Conservation (phyloP, 1,140 invertebrate species). For the Polypedilum pembai region DNA sequence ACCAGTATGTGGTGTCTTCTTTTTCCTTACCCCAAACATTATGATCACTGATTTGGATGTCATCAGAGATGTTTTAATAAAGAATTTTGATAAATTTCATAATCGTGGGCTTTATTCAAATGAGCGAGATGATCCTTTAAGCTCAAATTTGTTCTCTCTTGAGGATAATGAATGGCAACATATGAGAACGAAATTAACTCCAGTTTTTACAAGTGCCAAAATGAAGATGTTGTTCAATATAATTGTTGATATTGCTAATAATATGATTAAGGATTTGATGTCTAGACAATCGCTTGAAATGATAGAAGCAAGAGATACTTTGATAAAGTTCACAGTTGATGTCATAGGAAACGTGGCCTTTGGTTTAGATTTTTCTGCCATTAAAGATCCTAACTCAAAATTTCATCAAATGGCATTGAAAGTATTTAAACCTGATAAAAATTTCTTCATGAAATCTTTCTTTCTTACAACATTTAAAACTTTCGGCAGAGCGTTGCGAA, state of each 20-base stretch:
- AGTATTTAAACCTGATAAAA: conserved; percentile 34
- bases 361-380: conserved; percentile 49
- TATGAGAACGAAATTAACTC: conserved; percentile 52
- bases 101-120: conserved; percentile 45
- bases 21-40: background rate
- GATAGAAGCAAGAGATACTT: conserved; percentile 48
- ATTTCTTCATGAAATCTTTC: background rate
- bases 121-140: conserved; percentile 45
- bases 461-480: background rate
- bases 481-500: conserved; percentile 30
- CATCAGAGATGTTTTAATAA: conserved; percentile 47
- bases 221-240: conserved; percentile 45
- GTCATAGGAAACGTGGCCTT: conserved; percentile 53
- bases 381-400: conserved; percentile 47
- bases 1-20: background rate
- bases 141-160: conserved; percentile 46
- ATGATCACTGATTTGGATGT: conserved; percentile 36
- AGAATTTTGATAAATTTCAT: conserved; percentile 51
- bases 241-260: conserved; percentile 34
- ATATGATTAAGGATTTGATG: conserved; percentile 35
- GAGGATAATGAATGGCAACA: conserved; percentile 51
- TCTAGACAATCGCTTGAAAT: conserved; percentile 27
- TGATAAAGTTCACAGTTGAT: conserved; percentile 51
- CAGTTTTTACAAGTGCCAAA: conserved; percentile 53
- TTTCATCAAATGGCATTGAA: conserved; percentile 44